These are phyloP conservation scores for Orchesella flavescens DNA, from an alignment of 2,888 invertebrate species.

Conservation along the genomic window DNA sequence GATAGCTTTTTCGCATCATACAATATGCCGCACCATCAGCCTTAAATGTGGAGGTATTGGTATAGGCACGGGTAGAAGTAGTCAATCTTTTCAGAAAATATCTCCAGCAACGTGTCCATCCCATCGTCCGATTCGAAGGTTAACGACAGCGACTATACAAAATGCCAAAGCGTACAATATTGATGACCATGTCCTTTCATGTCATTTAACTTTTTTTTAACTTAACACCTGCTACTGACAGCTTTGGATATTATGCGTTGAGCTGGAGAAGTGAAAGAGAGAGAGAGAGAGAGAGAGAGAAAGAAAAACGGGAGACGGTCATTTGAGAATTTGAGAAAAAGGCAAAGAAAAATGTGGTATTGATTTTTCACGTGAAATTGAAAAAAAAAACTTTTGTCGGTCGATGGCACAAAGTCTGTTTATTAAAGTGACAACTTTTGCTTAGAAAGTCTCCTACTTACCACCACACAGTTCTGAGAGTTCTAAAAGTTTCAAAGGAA, in stretches of 20 bases:
- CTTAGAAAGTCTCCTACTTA: background rate
- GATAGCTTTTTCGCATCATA: constrained; percentile 4
- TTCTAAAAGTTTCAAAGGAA: too few species aligned
- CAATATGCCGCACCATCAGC: too few species aligned
- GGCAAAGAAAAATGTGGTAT: background rate
- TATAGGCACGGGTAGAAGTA: background rate
- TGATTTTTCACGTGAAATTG: background rate
- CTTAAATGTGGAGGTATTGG: too few species aligned
- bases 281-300: too few species aligned
- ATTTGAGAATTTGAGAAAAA: constrained; percentile 14
- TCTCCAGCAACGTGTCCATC: too few species aligned
- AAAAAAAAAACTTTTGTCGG: background rate
- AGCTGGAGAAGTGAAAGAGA: too few species aligned
- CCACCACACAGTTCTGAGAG: too few species aligned
- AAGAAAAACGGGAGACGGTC: constrained; percentile 19
- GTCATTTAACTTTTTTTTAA: constrained; percentile 53
- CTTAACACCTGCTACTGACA: constrained; percentile 55
- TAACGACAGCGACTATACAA: constrained; percentile 8
- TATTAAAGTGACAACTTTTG: background rate
- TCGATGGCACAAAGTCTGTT: background rate
- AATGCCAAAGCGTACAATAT: constrained; percentile 14
- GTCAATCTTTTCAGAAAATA: background rate
- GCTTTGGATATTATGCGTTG: constrained; percentile 29
- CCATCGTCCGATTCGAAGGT: background rate
- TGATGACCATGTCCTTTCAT: constrained; percentile 56